phyloP scores from a whole-genome alignment of 1,140 invertebrate genomes.

The Teleopsis dalmanni region DNA sequence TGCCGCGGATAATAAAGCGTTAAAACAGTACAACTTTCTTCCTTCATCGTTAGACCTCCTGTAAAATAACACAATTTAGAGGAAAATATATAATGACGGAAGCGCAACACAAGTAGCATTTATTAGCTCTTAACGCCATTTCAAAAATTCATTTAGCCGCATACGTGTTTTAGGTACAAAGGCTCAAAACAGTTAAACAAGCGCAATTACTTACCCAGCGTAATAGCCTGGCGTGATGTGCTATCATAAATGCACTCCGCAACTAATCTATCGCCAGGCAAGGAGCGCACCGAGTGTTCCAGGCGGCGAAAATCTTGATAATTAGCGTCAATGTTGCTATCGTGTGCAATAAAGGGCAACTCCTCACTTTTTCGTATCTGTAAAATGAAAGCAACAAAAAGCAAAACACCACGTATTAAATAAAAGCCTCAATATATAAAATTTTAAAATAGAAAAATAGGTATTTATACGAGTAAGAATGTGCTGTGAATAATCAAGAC shows the following conservation, averaged over 20 bases:
- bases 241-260: conserved; percentile 61
- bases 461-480: no score
- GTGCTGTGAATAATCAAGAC: no score
- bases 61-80: not conserved
- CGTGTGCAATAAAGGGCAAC: conserved; percentile 52
- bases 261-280: conserved; percentile 57
- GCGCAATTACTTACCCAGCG: conserved; percentile 45
- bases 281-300: conserved; percentile 48
- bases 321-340: conserved; percentile 54
- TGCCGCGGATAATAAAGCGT: conserved; percentile 60
- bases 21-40: conserved; percentile 62
- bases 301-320: conserved; percentile 56
- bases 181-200: not conserved
- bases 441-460: no score
- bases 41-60: conserved; percentile 52
- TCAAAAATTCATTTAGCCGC: no score
- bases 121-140: no score
- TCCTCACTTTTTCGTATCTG: conserved; percentile 50
- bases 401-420: not conserved
- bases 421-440: no score
- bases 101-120: no score
- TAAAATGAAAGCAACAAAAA: not conserved
- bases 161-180: not conserved
- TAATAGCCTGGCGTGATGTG: conserved; percentile 52
- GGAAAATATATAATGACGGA: not conserved